Conservation (phyloP, 2,888 invertebrate genomes). For the Chloroclystis v-ata region DNA sequence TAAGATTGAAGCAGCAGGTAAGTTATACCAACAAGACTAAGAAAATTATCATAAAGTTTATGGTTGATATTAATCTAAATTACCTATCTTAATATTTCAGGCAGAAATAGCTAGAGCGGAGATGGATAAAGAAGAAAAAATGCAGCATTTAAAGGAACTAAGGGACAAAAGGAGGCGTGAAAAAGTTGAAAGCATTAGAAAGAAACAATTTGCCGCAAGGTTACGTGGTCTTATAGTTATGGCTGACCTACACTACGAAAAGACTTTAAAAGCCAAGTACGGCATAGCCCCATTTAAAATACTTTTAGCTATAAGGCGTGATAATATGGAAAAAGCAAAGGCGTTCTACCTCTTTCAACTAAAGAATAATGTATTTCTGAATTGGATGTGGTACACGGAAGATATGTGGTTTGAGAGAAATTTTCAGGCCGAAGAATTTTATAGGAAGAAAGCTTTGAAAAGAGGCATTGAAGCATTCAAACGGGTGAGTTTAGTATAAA, state of each 20-base stretch:
- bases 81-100: conserved; percentile 35
- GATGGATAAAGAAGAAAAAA: conserved; percentile 80
- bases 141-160: conserved; percentile 77
- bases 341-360: conserved; percentile 64
- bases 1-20: conserved; percentile 69
- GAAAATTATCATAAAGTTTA: background rate
- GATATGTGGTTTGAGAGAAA: conserved; percentile 73
- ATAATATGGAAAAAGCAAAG: conserved; percentile 66
- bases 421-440: conserved; percentile 76
- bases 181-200: conserved; percentile 79
- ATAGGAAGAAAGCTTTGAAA: conserved; percentile 66
- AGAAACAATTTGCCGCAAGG: conserved; percentile 73
- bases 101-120: conserved; percentile 69
- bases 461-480: conserved; percentile 69
- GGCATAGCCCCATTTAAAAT: conserved; percentile 57
- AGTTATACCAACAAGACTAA: background rate
- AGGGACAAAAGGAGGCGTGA: conserved; percentile 79
- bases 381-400: conserved; percentile 75
- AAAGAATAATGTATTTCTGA: conserved; percentile 67
- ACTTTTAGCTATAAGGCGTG: conserved; percentile 52
- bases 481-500: conserved; percentile 46
- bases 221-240: conserved; percentile 68
- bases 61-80: background rate
- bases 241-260: conserved; percentile 73
- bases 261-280: conserved; percentile 54